Conservation (phyloP, 2,888 invertebrate species). For the Lepidochrysops patricia region DNA sequence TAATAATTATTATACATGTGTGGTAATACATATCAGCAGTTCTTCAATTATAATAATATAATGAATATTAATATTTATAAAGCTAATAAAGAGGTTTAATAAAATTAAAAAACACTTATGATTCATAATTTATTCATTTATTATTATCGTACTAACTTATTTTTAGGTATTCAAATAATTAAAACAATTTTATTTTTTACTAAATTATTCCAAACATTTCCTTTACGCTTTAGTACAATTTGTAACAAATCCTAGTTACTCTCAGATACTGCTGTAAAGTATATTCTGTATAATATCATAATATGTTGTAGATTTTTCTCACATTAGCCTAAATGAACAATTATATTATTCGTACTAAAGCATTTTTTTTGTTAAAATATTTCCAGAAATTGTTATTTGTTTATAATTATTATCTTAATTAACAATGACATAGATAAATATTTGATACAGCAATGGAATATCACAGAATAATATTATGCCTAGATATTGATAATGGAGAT, state of each 20-base stretch:
- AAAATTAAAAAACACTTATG: neutral
- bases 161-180: neutral
- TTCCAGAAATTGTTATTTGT: neutral
- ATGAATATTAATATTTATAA: too few relatives aligned
- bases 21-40: too few relatives aligned
- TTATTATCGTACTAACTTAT: neutral
- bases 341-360: too few relatives aligned
- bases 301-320: too few relatives aligned
- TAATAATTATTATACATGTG: neutral
- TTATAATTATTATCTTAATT: neutral
- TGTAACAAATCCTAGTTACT: too few relatives aligned
- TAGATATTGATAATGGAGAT: constrained; percentile 11
- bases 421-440: neutral
- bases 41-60: neutral
- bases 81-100: neutral
- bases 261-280: too few relatives aligned
- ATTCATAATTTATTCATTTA: neutral
- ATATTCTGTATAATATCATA: too few relatives aligned
- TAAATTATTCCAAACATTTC: too few relatives aligned
- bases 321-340: too few relatives aligned
- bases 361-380: neutral
- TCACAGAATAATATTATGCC: constrained; percentile 17
- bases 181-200: neutral
- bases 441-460: constrained; percentile 8
- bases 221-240: too few relatives aligned